Percentiles rank a stretch among this genome's conserved stretches.
phyloP scores from a whole-genome alignment of 1,140 invertebrate species.

The Acromyrmex echinatior region DNA sequence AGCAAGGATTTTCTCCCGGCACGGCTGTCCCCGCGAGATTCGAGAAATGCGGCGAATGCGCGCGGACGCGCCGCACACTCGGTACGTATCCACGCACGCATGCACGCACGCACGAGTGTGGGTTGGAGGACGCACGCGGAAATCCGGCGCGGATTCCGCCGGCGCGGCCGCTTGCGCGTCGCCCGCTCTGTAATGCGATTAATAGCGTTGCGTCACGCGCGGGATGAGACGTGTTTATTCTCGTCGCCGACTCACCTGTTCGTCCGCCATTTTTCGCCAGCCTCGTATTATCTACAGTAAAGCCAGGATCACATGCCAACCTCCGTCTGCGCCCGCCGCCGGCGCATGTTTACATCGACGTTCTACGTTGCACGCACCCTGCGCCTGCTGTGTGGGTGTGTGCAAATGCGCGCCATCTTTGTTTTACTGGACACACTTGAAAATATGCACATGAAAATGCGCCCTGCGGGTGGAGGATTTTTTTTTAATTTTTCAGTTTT shows the following conservation, averaged over 20 bases:
- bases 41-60: background rate
- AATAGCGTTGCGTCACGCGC: conserved; percentile 54
- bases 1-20: background rate
- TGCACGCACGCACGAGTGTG: conserved; percentile 16
- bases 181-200: conserved; percentile 51
- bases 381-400: background rate
- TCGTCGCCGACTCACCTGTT: conserved; percentile 87
- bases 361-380: conserved; percentile 30
- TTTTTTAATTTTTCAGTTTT: background rate
- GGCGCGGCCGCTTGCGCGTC: conserved; percentile 20
- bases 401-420: conserved; percentile 2
- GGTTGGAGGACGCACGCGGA: conserved; percentile 26
- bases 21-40: background rate
- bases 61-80: conserved; percentile 17
- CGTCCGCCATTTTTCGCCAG: conserved; percentile 88
- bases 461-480: background rate
- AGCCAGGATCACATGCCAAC: conserved; percentile 76
- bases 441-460: background rate
- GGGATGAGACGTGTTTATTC: conserved; percentile 73
- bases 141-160: conserved; percentile 49
- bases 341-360: conserved; percentile 57
- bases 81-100: conserved; percentile 37
- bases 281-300: conserved; percentile 74
- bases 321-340: conserved; percentile 46
- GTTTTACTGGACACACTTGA: background rate